phyloP scores from a whole-genome alignment of 2,113 vertebrate species.

The Ovis canadensis region DNA sequence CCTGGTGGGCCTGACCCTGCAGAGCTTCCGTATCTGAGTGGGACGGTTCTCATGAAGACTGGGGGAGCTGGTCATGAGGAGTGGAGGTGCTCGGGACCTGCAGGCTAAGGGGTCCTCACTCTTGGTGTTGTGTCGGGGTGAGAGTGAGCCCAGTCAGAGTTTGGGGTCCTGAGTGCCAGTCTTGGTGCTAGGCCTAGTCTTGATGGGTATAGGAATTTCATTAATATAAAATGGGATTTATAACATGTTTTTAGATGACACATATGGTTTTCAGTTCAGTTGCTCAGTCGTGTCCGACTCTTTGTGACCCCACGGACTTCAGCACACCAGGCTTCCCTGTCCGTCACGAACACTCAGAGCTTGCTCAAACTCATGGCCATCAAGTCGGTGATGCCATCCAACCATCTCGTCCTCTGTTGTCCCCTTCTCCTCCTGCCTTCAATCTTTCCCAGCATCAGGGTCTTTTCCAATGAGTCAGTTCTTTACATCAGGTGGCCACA shows the following conservation, averaged over 20 bases:
- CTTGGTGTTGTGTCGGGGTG: accelerated
- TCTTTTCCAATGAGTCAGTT: not conserved
- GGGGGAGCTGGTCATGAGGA: not conserved
- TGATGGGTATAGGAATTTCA: not conserved
- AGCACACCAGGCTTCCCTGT: not conserved
- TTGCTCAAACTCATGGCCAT: not conserved
- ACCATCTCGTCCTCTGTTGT: not conserved
- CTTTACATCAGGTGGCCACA: not conserved
- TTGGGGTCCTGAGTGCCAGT: not conserved
- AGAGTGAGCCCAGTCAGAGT: not conserved
- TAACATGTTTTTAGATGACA: not conserved
- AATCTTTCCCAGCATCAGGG: not conserved
- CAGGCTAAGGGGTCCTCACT: no score
- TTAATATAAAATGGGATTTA: not conserved
- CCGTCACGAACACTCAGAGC: not conserved
- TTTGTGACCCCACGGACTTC: not conserved
- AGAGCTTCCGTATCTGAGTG: no score
- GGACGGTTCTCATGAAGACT: not conserved
- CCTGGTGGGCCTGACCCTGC: not conserved
- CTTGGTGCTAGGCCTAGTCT: not conserved
- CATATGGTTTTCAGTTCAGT: not conserved
- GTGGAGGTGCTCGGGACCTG: accelerated
- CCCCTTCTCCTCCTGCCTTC: not conserved
- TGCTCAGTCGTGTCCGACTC: not conserved
- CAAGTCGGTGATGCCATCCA: not conserved